Evolutionary conservation across 2,888 invertebrate genomes (phyloP), one percentile per base, ranked within the genome.

Genomic region (Drosophila barbarae): DNA sequence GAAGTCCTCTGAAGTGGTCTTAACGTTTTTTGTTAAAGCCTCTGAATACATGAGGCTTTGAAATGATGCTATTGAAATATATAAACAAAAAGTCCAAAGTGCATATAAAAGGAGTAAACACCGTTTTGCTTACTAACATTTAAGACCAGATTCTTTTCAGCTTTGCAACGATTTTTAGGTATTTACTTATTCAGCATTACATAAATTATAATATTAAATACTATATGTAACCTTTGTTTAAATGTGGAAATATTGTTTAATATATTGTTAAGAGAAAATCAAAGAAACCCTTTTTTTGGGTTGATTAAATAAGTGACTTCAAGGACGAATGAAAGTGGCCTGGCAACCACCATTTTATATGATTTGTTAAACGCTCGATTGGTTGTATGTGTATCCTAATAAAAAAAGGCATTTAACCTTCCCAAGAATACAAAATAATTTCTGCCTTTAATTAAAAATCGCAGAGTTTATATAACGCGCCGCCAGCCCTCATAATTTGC

Each of bases 401-500:
- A 55, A 51, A 51, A 36, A 36, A n/a, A 4, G 30, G 9, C 28
- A 26, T 28, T 13, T 7, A 15, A 9, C 10, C 26, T 28, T 35
- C 2, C 12, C 36, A 28, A n/a, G 23, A 39, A 13, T 56, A 26
- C 13, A 13, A 39, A 53, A 32, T 56, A 21, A 32, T 13, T 28
- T 35, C 13, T 10, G 8, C n/a, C 28, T 26, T 57, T 60, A 60
- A 60, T 60, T 60, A 60, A 60, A 60, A 57, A 57, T 32, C 32
- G 38, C 49, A 34, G 47, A 51, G 30, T 39, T 55, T 44, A 54
- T 67, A 67, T 44, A 50, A 32, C 6, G 49, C 58, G 26, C 42
- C 6, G 65, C 64, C 41, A 46, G 35, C 35, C 32, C 68, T 59
- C 66, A 74, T 71, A 77, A 73, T 77, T 83, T 70, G 58, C 41